Percentiles rank a stretch among this genome's conserved stretches.
These are phyloP conservation scores for Kuschelorhynchus macadamiae DNA, from an alignment of 2,888 invertebrate species.

Conservation along the genomic window DNA sequence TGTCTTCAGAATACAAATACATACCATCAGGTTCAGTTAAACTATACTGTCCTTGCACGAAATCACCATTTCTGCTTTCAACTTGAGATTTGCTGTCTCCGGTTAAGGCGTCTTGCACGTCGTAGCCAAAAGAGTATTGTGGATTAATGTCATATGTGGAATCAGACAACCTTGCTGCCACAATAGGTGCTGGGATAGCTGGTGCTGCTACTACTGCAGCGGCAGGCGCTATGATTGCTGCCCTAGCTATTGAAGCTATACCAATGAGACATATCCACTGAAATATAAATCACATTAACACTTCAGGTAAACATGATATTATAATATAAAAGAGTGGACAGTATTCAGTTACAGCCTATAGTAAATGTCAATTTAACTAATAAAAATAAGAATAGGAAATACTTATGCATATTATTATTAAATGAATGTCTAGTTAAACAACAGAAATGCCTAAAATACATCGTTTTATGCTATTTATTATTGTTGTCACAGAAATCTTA, in stretches of 20 bases:
- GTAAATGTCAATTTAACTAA: too few species aligned
- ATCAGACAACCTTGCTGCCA: constrained; percentile 64
- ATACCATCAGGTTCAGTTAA: constrained; percentile 76
- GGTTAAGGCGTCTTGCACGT: constrained; percentile 71
- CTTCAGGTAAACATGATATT: background rate
- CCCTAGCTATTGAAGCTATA: constrained; percentile 55
- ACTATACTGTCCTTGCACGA: constrained; percentile 75
- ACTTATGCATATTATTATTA: too few species aligned
- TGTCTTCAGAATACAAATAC: too few species aligned
- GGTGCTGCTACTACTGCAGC: constrained; percentile 29
- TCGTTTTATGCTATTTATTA: too few species aligned
- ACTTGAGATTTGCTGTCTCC: constrained; percentile 74
- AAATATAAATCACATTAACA: constrained; percentile 9
- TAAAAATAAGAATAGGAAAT: too few species aligned
- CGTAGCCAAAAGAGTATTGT: constrained; percentile 65
- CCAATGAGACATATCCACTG: constrained; percentile 58
- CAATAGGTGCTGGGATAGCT: constrained; percentile 64
- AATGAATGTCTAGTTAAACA: too few species aligned
- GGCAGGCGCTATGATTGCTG: constrained; percentile 1
- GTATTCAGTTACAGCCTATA: too few species aligned
- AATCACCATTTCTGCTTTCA: constrained; percentile 75
- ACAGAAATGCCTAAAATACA: too few species aligned
- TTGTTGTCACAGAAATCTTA: too few species aligned
- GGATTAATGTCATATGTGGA: constrained; percentile 32
- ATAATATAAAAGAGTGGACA: background rate